Evolutionary conservation across 1,140 invertebrate genomes (phyloP).

Genomic region (Drosophila aff.): DNA sequence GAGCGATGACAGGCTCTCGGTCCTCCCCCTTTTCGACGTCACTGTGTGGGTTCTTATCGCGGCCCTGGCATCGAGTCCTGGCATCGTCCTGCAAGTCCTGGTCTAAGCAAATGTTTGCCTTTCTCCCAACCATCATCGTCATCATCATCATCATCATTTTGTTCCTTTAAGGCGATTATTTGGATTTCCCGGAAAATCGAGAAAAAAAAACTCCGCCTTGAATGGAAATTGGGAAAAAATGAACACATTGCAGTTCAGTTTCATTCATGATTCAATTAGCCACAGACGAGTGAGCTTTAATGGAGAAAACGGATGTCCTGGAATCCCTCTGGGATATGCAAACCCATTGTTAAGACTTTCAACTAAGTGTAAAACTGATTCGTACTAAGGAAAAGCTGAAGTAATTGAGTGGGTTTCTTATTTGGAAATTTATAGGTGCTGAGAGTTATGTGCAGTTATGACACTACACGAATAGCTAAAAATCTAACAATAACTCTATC

Average conservation of each 20-base stretch:
- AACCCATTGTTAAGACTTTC: neutral
- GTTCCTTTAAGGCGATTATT: slow-evolving; percentile 64
- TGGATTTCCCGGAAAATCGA: slow-evolving; percentile 39
- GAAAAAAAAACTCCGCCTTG: neutral
- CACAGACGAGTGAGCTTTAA: slow-evolving; percentile 63
- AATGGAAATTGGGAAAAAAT: slow-evolving; percentile 27
- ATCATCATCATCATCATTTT: neutral
- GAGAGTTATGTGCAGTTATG: neutral
- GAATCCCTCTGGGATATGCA: slow-evolving; percentile 19
- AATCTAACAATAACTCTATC: neutral
- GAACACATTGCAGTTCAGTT: slow-evolving; percentile 67
- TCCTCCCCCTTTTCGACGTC: slow-evolving; percentile 9
- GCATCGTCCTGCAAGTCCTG: slow-evolving; percentile 31
- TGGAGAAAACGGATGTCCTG: slow-evolving; percentile 12
- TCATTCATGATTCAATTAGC: slow-evolving; percentile 75
- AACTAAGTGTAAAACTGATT: neutral
- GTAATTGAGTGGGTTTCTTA: neutral
- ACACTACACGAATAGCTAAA: slow-evolving; percentile 7
- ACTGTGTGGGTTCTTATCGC: slow-evolving; percentile 59
- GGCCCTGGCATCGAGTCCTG: slow-evolving; percentile 59
- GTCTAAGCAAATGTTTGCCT: slow-evolving; percentile 67
- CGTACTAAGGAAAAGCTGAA: neutral
- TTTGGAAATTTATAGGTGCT: neutral
- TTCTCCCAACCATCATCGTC: neutral
- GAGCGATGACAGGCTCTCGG: slow-evolving; percentile 44